Base-by-base conservation (phyloP, 2,797 vertebrate species). In the Cyclopterus lumpus region DNA sequence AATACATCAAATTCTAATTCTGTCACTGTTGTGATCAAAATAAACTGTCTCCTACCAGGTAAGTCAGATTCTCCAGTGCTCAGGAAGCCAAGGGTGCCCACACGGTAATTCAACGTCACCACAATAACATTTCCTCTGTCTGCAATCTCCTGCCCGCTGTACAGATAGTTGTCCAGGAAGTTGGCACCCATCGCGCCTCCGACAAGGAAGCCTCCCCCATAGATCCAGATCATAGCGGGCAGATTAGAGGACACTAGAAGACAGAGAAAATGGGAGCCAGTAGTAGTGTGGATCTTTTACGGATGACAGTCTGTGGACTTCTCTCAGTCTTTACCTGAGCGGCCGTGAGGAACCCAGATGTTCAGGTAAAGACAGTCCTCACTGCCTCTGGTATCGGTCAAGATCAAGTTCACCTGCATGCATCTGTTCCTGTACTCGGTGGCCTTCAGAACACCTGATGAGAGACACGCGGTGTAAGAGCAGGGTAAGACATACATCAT, bases 281-380 rank as follows among this genome's bases (percentile, higher is more conserved):
- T 36, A 49, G 28, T 15, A 53, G 67, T 16, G 9, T 16, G 49
- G 26, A 32, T 71, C 24, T 42, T n/a, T 48, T 8, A 30, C n/a
- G 14, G 3, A 53, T n/a, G 16, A 44, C 3, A 40, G 0, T 60
- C 3, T 36, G 2, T 8, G 0, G 20, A 18, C 6, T 42, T 62
- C 20, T 70, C 1, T 46, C 5, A 54, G 55, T 54, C 5, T 67
- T 88, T 90, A 93, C 96, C 64, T 83, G 11, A 81, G 12, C 5
- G 72, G 12, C 80, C 89, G 4, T 99, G 97, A 80, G 97, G 97
- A 68, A 99, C 82, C 97, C 97, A 99, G 83, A 99, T 94, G 91
- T 99, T 99, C 18, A 99, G 96, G 81, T 97, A 98, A 15, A 99
- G 96, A 87, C 97, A 99, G 87, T 99, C 97, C 70, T 98, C 95